These are phyloP conservation scores for Cardiocondyla obscurior DNA, from an alignment of 1,140 invertebrate species.

Conservation along the genomic window DNA sequence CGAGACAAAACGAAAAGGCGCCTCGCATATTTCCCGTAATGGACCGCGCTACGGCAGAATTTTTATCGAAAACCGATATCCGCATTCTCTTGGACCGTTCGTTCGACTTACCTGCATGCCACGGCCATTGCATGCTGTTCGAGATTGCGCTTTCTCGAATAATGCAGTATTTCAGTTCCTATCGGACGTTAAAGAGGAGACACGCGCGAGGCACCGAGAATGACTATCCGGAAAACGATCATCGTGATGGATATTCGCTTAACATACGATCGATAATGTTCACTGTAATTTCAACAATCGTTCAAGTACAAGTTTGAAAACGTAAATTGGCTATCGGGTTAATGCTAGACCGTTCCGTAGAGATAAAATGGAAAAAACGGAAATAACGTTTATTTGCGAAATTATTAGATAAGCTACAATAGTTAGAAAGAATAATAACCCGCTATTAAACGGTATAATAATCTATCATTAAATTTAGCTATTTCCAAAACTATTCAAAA, in stretches of 20 bases:
- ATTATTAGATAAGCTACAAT: not conserved
- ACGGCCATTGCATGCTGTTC: constrained; percentile 14
- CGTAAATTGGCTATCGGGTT: not conserved
- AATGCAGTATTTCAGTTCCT: constrained; percentile 48
- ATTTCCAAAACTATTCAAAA: not conserved
- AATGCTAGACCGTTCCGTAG: not conserved
- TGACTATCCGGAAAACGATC: not conserved
- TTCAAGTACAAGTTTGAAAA: not conserved
- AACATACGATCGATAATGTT: constrained; percentile 12
- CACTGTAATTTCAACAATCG: constrained; percentile 24
- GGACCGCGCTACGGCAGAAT: constrained; percentile 52
- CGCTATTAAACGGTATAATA: not conserved
- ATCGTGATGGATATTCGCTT: not conserved
- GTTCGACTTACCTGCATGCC: constrained; percentile 34
- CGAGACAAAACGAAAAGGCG: constrained; percentile 8
- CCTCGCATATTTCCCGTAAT: constrained; percentile 34
- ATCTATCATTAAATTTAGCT: not conserved
- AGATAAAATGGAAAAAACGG: not conserved
- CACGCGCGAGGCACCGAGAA: not conserved
- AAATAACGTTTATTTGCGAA: not conserved
- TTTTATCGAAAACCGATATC: constrained; percentile 65
- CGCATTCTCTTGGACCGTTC: constrained; percentile 35
- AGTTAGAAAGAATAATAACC: not conserved
- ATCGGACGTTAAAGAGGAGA: constrained; percentile 13
- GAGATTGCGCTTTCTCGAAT: constrained; percentile 50